Evolutionary conservation across 2,888 invertebrate genomes (phyloP), one percentile per base, ranked within the genome.

Genomic region (Drosophila neutralis): DNA sequence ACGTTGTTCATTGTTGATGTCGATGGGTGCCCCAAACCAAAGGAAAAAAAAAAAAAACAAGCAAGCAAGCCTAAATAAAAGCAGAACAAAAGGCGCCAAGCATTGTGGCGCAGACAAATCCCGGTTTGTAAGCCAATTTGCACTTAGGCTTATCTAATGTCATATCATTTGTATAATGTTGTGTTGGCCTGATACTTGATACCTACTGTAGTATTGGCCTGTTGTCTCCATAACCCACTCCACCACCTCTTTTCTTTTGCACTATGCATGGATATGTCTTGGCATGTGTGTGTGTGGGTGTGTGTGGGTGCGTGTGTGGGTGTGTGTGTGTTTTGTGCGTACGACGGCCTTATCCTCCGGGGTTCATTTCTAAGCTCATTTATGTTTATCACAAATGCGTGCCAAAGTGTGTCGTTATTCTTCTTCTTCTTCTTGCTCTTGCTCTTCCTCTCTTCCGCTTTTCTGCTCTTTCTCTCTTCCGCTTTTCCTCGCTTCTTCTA

Each of bases 71-170:
- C 29, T 8, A 49, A 38, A 42, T 45, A 62, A 36, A 59, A 11
- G 27, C 59, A 60, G 36, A 60, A 40, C 53, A 65, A 67, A 70
- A 51, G 66, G 76, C 65, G 67, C 63, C 54, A 70, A 61, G 27
- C 60, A 59, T 67, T 63, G 73, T 42, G 42, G 21, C 73, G 66
- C 76, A 74, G 70, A 87, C 91, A 92, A 92, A 92, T 92, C 91
- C 91, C 91, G 91, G 91, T 91, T 92, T 92, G 92, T 92, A 92
- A 92, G 92, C 92, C 92, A 92, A 92, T 92, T 92, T 92, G 92
- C 93, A 92, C 92, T 92, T 92, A 92, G 92, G 92, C 92, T 93
- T 92, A 92, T 92, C 92, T 93, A 91, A 93, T 93, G 92, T 92
- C 92, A 89, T 92, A 91, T 91, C 92, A 93, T 93, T 92, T 93